Conservation (phyloP, 1,140 invertebrate species). For the Brachionus rotundiformis region DNA sequence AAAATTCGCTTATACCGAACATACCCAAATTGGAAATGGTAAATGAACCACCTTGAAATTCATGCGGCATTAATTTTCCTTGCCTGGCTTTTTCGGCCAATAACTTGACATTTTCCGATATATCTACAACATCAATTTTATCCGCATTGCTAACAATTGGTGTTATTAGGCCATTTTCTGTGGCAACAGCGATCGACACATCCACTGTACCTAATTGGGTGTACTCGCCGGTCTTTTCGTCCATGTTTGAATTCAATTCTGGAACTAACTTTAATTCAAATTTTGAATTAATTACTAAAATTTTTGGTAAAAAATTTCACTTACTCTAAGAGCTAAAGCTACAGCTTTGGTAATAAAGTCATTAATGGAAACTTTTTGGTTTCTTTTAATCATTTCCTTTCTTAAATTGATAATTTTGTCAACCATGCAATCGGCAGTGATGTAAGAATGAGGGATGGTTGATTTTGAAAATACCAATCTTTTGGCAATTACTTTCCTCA, state of each 20-base stretch:
- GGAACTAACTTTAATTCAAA: conserved; percentile 23
- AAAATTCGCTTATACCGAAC: conserved; percentile 80
- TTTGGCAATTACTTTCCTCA: conserved; percentile 51
- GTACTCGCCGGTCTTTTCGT: conserved; percentile 45
- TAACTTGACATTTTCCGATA: conserved; percentile 35
- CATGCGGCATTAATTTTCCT: conserved; percentile 89
- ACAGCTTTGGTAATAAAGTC: conserved; percentile 93
- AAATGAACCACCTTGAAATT: conserved; percentile 81
- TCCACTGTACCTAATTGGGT: conserved; percentile 82
- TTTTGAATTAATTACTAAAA: conserved; percentile 16
- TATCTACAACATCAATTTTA: conserved; percentile 59
- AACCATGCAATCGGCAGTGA: conserved; percentile 81
- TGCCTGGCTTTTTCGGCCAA: conserved; percentile 86
- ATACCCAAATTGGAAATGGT: conserved; percentile 94
- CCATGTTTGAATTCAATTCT: conserved; percentile 39
- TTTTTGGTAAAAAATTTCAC: no score
- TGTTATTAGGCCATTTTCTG: conserved; percentile 90
- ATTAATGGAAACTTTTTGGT: conserved; percentile 85
- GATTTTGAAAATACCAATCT: conserved; percentile 47
- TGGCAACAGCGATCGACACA: conserved; percentile 93
- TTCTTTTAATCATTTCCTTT: conserved; percentile 75
- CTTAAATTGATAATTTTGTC: conserved; percentile 75
- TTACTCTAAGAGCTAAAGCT: conserved; percentile 30
- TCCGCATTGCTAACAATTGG: conserved; percentile 94
- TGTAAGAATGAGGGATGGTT: conserved; percentile 93